Percentiles rank a stretch among this genome's conserved stretches.
These are phyloP conservation scores for Habrosyne pyritoides DNA, from an alignment of 2,888 invertebrate genomes.

Conservation along the genomic window DNA sequence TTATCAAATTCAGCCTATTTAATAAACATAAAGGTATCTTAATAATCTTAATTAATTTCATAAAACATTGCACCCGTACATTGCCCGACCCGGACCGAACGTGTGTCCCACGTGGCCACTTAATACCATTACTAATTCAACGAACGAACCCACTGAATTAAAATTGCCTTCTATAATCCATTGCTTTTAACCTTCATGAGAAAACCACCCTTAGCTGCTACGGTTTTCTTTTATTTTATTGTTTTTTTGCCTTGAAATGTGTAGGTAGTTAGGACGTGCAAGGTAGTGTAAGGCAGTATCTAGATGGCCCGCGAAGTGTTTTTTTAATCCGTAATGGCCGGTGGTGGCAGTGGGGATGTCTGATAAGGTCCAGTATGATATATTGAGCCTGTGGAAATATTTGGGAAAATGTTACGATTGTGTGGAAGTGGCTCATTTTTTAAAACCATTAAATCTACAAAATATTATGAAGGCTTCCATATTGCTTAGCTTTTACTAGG, in stretches of 20 bases:
- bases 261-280: conserved; percentile 18
- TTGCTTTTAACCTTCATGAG: conserved; percentile 8
- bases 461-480: too few relatives aligned
- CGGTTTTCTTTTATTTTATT: background rate
- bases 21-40: conserved; percentile 17
- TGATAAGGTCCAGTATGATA: conserved; percentile 71
- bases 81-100: conserved; percentile 42
- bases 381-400: conserved; percentile 51
- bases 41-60: conserved; percentile 44
- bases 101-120: conserved; percentile 65
- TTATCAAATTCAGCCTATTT: background rate
- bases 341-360: conserved; percentile 29
- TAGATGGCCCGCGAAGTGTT: conserved; percentile 69
- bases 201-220: conserved; percentile 24
- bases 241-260: conserved; percentile 16
- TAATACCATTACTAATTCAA: conserved; percentile 73
- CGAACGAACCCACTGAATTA: conserved; percentile 64
- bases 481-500: too few relatives aligned
- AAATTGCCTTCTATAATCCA: conserved; percentile 46
- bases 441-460: background rate
- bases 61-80: conserved; percentile 35
- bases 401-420: conserved; percentile 31
- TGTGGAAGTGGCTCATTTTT: background rate
- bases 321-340: conserved; percentile 77
- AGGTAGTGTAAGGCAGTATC: conserved; percentile 42